A percentile compares a stretch with the other conserved stretches of the same genome.
Evolutionary conservation across 2,888 invertebrate species (phyloP).

Genomic region (Criorhina ranunculi): DNA sequence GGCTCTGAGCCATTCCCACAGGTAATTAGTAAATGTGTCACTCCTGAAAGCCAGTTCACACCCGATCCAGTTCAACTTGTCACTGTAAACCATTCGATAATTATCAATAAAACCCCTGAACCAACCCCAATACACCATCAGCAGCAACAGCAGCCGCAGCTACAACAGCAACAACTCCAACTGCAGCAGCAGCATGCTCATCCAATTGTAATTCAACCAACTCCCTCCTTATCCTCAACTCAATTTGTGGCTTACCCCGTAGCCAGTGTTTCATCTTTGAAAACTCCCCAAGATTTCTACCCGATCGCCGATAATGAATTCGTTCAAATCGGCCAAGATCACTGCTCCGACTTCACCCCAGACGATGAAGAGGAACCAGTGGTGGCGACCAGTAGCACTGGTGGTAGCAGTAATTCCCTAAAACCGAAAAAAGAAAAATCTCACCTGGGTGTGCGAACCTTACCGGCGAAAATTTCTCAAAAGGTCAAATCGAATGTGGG

Average conservation of each 20-base stretch:
- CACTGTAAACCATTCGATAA: conserved; percentile 84
- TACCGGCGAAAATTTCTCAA: conserved; percentile 84
- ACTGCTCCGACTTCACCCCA: conserved; percentile 83
- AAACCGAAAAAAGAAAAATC: conserved; percentile 83
- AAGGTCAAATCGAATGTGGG: conserved; percentile 82
- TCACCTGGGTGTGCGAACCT: conserved; percentile 82
- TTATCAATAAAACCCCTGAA: conserved; percentile 84
- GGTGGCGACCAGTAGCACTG: conserved; percentile 77
- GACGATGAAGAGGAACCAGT: conserved; percentile 84
- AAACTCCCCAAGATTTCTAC: conserved; percentile 79
- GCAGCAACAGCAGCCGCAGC: conserved; percentile 66
- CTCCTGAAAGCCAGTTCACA: conserved; percentile 77
- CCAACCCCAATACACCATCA: conserved; percentile 77
- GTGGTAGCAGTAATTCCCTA: conserved; percentile 58
- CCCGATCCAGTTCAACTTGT: conserved; percentile 80
- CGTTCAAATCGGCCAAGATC: conserved; percentile 83
- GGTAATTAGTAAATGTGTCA: conserved; percentile 82
- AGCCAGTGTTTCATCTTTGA: conserved; percentile 64
- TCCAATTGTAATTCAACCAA: conserved; percentile 48
- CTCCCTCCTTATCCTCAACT: conserved; percentile 66
- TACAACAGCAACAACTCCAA: conserved; percentile 43
- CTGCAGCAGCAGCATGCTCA: conserved; percentile 42
- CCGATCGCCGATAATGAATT: conserved; percentile 84
- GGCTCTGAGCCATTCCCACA: conserved; percentile 84
- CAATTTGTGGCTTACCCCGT: conserved; percentile 77